Conservation (phyloP, 2,113 vertebrate species). For the Macquaria ambigua region DNA sequence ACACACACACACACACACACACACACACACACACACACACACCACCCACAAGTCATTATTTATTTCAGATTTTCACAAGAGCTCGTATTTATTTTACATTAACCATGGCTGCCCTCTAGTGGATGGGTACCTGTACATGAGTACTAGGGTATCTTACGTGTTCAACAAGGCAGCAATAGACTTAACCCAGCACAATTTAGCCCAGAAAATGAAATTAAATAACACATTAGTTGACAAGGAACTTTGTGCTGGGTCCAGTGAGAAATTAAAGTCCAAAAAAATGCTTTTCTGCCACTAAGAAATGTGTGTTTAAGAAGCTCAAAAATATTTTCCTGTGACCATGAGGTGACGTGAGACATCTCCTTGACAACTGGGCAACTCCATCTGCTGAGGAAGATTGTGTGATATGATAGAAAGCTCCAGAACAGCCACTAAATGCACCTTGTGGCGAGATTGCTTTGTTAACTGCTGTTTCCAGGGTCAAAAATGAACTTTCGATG, state of each 20-base stretch:
- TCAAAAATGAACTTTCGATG: not conserved
- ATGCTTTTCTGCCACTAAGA: not conserved
- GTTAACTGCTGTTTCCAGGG: not conserved
- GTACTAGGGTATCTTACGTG: not conserved
- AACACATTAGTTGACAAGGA: not conserved
- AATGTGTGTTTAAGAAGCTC: not conserved
- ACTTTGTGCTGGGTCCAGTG: not conserved
- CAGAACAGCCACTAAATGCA: not conserved
- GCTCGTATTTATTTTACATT: not conserved
- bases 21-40: slow-evolving; percentile 19
- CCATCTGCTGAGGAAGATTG: not conserved
- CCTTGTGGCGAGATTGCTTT: not conserved
- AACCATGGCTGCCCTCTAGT: slow-evolving; percentile 57
- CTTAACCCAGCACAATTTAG: not conserved
- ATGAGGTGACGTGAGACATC: not conserved
- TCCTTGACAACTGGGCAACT: not conserved
- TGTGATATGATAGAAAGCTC: not conserved
- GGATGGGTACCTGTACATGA: not conserved
- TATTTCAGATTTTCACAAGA: not conserved
- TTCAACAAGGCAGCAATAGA: not conserved
- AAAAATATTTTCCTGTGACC: no score
- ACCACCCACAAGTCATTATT: slow-evolving; percentile 38
- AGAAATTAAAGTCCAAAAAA: not conserved
- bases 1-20: slow-evolving; percentile 24
- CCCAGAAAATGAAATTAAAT: not conserved